Base-by-base conservation (phyloP, 2,888 invertebrate genomes). In the Apantesis nais region DNA sequence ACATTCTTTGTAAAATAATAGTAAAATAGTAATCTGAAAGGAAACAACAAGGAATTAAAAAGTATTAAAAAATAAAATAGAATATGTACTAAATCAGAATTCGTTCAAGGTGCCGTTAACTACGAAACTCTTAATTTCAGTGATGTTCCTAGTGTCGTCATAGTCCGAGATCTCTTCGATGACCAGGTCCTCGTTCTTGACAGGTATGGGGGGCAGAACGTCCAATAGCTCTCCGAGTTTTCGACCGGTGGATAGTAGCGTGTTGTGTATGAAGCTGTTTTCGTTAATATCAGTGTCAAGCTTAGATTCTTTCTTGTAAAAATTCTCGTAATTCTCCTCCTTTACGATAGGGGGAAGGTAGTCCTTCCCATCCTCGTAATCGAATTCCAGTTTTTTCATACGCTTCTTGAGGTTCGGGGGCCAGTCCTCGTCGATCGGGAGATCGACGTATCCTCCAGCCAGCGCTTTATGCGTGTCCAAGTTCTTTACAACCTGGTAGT, bases 361-460 rank as follows among this genome's bases (percentile, higher is more conserved):
- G 22, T 93, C 93, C 65, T 85, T 85, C 2, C 94, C 95, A 71
- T 93, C 92, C 11, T 88, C 93, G 81, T 89, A 90, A 77, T 94
- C 93, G 72, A 95, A 94, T 67, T 94, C 88, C 2, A 90, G 82
- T 63, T 90, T 92, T 92, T 94, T 95, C 89, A 94, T 93, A 44
- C 94, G 91, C 70, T 93, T 92, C 79, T 94, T 94, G 58, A 92
- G 85, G 66, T 95, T 95, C 0, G 96, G 96, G 0, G 96, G 96
- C 96, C 96, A 96, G 81, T 95, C 95, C 77, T 96, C 96, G 78
- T 96, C 96, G 68, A 96, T 92, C 7, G 96, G 96, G 8, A 96
- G 91, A 85, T 96, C 96, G 61, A 95, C 91, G 89, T 96, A 96
- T 0, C 95, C 94, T 31, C 86, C 87, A 25, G 93, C 87, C 3